These are phyloP conservation scores for Aleiodes testaceus DNA, from an alignment of 2,888 invertebrate genomes.

Conservation along the genomic window DNA sequence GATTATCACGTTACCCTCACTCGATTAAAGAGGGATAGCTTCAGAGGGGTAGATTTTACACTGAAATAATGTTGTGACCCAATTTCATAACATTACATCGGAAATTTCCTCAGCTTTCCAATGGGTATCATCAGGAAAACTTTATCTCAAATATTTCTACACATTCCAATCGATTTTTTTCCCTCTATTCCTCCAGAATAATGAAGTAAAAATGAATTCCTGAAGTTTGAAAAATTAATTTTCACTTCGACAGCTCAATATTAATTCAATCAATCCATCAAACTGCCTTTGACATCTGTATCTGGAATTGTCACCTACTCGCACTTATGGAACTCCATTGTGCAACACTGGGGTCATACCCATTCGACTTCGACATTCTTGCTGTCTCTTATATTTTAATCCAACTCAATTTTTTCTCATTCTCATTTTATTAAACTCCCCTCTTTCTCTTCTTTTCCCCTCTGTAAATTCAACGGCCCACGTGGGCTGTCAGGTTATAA, in stretches of 20 bases:
- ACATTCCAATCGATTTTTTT: too few relatives aligned
- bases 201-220: neutral
- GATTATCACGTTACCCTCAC: constrained; percentile 27
- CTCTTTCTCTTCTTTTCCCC: constrained; percentile 7
- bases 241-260: neutral
- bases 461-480: constrained; percentile 64
- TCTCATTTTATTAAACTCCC: neutral
- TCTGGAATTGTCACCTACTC: constrained; percentile 16
- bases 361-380: constrained; percentile 33
- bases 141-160: neutral
- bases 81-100: neutral
- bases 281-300: constrained; percentile 35
- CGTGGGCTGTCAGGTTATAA: constrained; percentile 62
- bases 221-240: neutral
- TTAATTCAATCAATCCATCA: constrained; percentile 26
- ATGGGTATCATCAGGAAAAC: too few relatives aligned
- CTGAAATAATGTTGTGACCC: constrained; percentile 2
- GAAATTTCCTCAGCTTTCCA: neutral
- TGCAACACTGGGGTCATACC: constrained; percentile 29
- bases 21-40: constrained; percentile 17
- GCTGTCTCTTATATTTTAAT: constrained; percentile 36
- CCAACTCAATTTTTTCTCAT: constrained; percentile 32
- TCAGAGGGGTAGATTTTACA: neutral
- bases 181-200: neutral
- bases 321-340: constrained; percentile 36